Conservation (phyloP, 2,888 invertebrate species). For the Caenorhabditis sp. region DNA sequence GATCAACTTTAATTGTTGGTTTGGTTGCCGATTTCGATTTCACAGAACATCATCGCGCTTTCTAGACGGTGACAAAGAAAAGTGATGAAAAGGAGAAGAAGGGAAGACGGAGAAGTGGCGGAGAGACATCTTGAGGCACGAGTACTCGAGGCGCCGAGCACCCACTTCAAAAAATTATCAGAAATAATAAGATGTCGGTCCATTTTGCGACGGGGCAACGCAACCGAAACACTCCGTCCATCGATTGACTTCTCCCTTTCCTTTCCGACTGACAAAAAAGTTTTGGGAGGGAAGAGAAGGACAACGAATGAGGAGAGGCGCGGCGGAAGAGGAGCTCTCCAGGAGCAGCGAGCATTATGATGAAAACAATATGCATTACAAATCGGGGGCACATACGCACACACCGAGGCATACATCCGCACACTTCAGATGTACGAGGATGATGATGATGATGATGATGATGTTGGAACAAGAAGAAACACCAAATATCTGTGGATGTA, state of each 20-base stretch:
- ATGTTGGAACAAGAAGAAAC: background rate
- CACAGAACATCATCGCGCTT: no score
- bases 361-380: conserved; percentile 63
- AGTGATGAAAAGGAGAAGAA: conserved; percentile 4
- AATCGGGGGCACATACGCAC: conserved; percentile 41
- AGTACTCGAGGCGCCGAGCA: conserved; percentile 2
- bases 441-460: conserved; percentile 15
- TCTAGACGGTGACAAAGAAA: conserved; percentile 5
- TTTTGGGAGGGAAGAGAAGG: conserved; percentile 6
- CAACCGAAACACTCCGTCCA: background rate
- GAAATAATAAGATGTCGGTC: conserved; percentile 4
- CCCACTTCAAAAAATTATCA: conserved; percentile 29
- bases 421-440: conserved; percentile 17
- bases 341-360: conserved; percentile 53
- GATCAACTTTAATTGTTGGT: no score
- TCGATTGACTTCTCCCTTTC: background rate
- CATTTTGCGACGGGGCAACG: background rate
- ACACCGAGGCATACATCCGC: conserved; percentile 30
- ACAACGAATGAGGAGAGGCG: conserved; percentile 11
- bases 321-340: conserved; percentile 19
- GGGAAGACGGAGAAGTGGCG: conserved; percentile 4
- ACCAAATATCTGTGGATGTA: no score
- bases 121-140: conserved; percentile 11
- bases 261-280: conserved; percentile 5
- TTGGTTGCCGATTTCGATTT: no score